A percentile compares a stretch with the other conserved stretches of the same genome.
phyloP scores from a whole-genome alignment of 2,888 invertebrate genomes.

The Keiferia lycopersicella region DNA sequence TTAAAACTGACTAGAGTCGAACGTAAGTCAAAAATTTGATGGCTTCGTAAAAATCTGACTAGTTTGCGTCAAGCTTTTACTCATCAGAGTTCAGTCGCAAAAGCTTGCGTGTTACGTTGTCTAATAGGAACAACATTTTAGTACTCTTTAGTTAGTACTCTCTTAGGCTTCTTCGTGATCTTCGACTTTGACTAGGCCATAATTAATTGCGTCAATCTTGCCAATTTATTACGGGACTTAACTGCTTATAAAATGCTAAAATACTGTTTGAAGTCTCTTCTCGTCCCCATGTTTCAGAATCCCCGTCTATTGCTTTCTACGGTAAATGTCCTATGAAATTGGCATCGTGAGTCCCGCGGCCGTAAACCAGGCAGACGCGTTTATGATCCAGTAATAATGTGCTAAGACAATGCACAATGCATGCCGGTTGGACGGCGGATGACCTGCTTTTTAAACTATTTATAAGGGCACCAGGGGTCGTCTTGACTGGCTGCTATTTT shows the following conservation, averaged over 20 bases:
- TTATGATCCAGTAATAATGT: slow-evolving; percentile 69
- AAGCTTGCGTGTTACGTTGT: too few relatives aligned
- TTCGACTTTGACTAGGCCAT: too few relatives aligned
- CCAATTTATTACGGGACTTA: too few relatives aligned
- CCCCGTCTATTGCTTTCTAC: slow-evolving; percentile 56
- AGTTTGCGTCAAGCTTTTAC: too few relatives aligned
- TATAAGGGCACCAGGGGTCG: neutral
- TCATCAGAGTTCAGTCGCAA: too few relatives aligned
- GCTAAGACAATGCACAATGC: slow-evolving; percentile 50
- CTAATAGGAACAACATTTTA: too few relatives aligned
- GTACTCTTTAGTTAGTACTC: too few relatives aligned
- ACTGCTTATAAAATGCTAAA: too few relatives aligned
- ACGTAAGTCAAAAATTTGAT: too few relatives aligned
- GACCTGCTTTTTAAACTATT: slow-evolving; percentile 1
- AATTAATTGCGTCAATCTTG: too few relatives aligned
- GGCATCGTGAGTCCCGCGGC: slow-evolving; percentile 74
- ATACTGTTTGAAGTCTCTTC: neutral
- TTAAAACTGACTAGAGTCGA: neutral
- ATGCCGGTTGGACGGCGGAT: neutral
- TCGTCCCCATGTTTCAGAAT: slow-evolving; percentile 7
- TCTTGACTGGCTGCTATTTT: neutral
- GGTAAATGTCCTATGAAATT: slow-evolving; percentile 73
- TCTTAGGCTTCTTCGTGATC: too few relatives aligned
- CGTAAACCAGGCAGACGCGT: slow-evolving; percentile 70
- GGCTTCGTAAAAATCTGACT: too few relatives aligned